phyloP scores from a whole-genome alignment of 2,113 vertebrate species.

The Dasyurus viverrinus region DNA sequence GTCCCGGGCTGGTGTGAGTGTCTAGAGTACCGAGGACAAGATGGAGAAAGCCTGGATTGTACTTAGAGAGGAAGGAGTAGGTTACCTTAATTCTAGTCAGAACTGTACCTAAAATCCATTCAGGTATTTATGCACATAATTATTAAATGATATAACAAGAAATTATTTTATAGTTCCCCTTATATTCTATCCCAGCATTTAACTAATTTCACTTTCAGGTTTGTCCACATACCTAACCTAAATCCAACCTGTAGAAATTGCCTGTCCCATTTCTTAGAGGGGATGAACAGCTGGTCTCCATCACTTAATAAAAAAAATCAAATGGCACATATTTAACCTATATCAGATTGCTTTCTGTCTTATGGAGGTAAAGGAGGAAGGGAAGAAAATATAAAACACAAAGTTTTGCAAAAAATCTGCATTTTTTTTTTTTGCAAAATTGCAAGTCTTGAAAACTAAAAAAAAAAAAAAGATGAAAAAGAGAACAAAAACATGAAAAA shows the following conservation, averaged over 20 bases:
- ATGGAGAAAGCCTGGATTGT: not conserved
- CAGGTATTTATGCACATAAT: not conserved
- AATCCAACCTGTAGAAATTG: not conserved
- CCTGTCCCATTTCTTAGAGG: not conserved
- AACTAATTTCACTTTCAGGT: not conserved
- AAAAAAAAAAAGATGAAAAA: too few relatives aligned
- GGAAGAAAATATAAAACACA: too few relatives aligned
- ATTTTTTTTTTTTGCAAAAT: too few relatives aligned
- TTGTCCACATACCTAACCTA: not conserved
- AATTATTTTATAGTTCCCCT: not conserved
- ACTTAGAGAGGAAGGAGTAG: not conserved
- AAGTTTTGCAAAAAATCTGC: too few relatives aligned
- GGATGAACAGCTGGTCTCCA: slow-evolving; percentile 6
- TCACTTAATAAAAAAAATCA: not conserved
- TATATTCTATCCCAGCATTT: not conserved
- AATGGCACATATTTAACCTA: too few relatives aligned
- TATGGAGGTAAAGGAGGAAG: too few relatives aligned
- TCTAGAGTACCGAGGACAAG: not conserved
- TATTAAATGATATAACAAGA: not conserved
- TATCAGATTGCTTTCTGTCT: too few relatives aligned
- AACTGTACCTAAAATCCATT: not conserved
- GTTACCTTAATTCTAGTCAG: not conserved
- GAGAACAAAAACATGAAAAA: too few relatives aligned
- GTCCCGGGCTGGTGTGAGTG: not conserved
- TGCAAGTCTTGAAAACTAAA: too few relatives aligned